phyloP scores from a whole-genome alignment of 1,140 invertebrate genomes.

The Rhizoglyphus robini region DNA sequence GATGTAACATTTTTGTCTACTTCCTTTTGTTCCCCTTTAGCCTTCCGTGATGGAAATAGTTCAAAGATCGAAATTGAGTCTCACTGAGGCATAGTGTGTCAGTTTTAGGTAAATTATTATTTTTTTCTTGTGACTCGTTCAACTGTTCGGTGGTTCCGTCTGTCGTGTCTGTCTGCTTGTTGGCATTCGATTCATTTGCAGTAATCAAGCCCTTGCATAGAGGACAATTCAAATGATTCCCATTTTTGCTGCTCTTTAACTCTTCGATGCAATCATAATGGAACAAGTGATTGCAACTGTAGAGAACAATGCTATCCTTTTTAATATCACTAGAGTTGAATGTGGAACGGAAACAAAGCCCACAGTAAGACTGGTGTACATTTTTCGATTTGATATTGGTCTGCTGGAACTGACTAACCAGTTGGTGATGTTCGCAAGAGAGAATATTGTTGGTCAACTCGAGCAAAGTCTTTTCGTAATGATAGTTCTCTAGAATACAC shows the following conservation, averaged over 20 bases:
- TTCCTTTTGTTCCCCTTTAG: background rate
- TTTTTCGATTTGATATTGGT: background rate
- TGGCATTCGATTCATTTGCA: no score
- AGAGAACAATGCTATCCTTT: background rate
- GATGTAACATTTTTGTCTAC: background rate
- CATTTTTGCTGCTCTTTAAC: background rate
- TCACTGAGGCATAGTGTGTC: background rate
- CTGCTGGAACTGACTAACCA: slow-evolving; percentile 21
- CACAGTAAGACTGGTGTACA: background rate
- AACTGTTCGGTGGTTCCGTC: no score
- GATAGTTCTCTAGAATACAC: slow-evolving; percentile 44
- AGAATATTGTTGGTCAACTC: slow-evolving; percentile 36
- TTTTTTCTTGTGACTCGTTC: no score
- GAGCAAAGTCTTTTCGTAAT: slow-evolving; percentile 41
- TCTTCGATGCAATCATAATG: slow-evolving; percentile 5
- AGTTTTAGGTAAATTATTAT: background rate
- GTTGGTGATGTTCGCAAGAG: slow-evolving; percentile 35
- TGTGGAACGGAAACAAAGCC: background rate
- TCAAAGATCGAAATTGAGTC: background rate
- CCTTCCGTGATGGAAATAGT: slow-evolving; percentile 9
- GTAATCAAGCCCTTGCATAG: background rate
- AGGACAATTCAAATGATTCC: background rate
- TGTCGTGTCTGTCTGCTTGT: no score
- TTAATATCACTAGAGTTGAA: background rate
- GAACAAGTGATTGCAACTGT: background rate